These are phyloP conservation scores for Eudasyphora cyanicolor DNA, from an alignment of 2,888 invertebrate genomes.

Conservation along the genomic window DNA sequence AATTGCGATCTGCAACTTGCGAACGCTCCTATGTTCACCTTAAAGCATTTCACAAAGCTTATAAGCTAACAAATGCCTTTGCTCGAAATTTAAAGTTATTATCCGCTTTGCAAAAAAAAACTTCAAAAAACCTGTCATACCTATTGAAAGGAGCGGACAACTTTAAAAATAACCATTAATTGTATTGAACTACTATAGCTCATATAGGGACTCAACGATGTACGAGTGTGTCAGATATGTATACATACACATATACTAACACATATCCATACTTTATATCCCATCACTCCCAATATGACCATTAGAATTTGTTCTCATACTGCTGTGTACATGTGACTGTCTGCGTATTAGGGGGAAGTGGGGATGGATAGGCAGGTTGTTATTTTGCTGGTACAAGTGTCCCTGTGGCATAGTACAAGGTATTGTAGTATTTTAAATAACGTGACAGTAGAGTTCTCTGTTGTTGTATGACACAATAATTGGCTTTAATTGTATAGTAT, in stretches of 20 bases:
- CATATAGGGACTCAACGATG: neutral
- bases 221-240: neutral
- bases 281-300: too few species aligned
- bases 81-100: too few species aligned
- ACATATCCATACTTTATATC: too few species aligned
- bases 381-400: too few species aligned
- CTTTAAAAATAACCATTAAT: neutral
- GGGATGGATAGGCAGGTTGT: neutral
- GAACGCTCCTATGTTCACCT: too few species aligned
- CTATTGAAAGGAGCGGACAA: neutral
- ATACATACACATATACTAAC: neutral
- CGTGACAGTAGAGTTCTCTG: constrained; percentile 26
- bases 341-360: neutral
- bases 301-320: too few species aligned
- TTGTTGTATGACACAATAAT: constrained; percentile 38
- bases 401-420: neutral
- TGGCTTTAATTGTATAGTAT: constrained; percentile 52
- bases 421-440: constrained; percentile 48
- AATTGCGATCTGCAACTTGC: too few species aligned
- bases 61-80: too few species aligned
- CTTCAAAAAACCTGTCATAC: neutral
- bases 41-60: too few species aligned
- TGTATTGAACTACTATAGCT: neutral
- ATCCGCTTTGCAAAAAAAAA: too few species aligned
- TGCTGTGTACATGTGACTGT: neutral